phyloP scores from a whole-genome alignment of 2,113 vertebrate species.

The Xerus inauris region DNA sequence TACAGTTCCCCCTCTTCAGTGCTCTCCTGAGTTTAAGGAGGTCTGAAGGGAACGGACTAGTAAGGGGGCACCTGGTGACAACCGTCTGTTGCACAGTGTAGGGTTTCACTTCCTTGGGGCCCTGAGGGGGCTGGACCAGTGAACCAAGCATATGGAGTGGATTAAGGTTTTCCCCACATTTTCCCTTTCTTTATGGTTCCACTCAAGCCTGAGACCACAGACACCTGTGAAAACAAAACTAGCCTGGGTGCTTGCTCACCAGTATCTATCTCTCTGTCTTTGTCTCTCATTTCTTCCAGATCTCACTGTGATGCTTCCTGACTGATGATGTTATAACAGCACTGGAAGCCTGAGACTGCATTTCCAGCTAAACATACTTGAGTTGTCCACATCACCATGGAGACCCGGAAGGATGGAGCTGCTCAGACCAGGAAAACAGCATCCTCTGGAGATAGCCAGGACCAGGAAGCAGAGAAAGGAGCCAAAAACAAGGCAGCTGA shows the following conservation, averaged over 20 bases:
- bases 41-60: not conserved
- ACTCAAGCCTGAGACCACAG: constrained; percentile 50
- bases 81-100: constrained; percentile 33
- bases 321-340: not conserved
- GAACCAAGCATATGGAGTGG: constrained; percentile 55
- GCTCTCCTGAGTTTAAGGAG: not conserved
- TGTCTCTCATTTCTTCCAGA: constrained; percentile 76
- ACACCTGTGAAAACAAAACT: constrained; percentile 60
- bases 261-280: constrained; percentile 49
- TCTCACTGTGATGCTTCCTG: constrained; percentile 66
- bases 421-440: constrained; percentile 64
- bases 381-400: constrained; percentile 85
- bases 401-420: constrained; percentile 82
- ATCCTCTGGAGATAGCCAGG: constrained; percentile 55
- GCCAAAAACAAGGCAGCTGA: constrained; percentile 78
- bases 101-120: constrained; percentile 20
- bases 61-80: not conserved
- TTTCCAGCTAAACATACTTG: constrained; percentile 66
- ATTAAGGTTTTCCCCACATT: constrained; percentile 54
- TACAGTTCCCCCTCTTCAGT: not conserved
- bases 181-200: constrained; percentile 21
- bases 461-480: constrained; percentile 71
- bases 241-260: not conserved
- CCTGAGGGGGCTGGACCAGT: not conserved
- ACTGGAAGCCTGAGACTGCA: not conserved